Conservation (phyloP, 2,888 invertebrate genomes). For the Metellina segmentata region DNA sequence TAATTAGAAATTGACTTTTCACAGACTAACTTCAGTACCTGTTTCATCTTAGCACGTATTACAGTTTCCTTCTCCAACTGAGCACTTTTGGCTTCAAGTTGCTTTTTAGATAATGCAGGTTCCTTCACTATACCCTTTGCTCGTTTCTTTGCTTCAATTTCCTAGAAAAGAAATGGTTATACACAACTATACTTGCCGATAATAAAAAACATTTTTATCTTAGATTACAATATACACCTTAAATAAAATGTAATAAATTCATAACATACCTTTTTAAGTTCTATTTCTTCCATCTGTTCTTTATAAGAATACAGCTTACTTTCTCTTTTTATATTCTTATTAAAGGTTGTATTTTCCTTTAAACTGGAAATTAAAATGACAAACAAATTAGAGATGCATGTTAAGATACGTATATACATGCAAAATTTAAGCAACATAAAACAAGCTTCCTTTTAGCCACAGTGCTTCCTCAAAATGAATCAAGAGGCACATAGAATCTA, state of each 20-base stretch:
- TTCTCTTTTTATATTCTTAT: constrained; percentile 92
- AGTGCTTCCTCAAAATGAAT: too few relatives aligned
- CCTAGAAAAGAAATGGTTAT: constrained; percentile 80
- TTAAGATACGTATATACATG: too few relatives aligned
- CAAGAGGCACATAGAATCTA: too few relatives aligned
- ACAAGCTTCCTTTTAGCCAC: too few relatives aligned
- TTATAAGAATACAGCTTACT: constrained; percentile 98
- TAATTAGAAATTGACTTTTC: not conserved
- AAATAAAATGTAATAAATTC: not conserved
- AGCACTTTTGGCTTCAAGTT: constrained; percentile 93
- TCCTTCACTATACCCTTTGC: constrained; percentile 83
- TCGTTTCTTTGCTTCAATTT: constrained; percentile 92
- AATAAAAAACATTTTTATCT: not conserved
- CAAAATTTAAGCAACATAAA: too few relatives aligned
- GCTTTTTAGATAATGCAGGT: constrained; percentile 89
- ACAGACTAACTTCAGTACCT: constrained; percentile 81
- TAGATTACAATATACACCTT: not conserved
- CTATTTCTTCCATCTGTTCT: constrained; percentile 96
- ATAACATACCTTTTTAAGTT: constrained; percentile 86
- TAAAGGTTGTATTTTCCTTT: constrained; percentile 80
- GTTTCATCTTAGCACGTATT: constrained; percentile 86
- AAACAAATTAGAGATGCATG: too few relatives aligned
- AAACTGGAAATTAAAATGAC: constrained; percentile 40
- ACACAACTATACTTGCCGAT: not conserved
- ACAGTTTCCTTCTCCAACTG: constrained; percentile 92